Conservation (phyloP, 2,797 vertebrate species). For the Xiphorhynchus erythropygius region DNA sequence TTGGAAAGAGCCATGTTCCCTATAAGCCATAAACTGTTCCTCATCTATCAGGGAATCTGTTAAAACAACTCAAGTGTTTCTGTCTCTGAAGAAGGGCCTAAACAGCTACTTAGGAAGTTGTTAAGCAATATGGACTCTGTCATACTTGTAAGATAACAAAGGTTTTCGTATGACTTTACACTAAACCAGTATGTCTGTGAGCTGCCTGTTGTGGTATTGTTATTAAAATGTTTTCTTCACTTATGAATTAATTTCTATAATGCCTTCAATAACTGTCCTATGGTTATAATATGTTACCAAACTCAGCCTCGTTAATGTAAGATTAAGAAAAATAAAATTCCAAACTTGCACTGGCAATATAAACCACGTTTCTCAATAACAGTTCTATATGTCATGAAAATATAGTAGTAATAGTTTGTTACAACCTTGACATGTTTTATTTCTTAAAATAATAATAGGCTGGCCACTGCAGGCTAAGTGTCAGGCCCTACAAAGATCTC, state of each 20-base stretch:
- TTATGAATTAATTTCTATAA: not conserved
- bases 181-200: not conserved
- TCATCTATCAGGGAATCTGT: not conserved
- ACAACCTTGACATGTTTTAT: not conserved
- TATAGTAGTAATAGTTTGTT: not conserved
- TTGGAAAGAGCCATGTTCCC: not conserved
- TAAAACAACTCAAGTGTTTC: not conserved
- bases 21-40: not conserved
- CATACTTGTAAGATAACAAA: not conserved
- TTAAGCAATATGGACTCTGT: not conserved
- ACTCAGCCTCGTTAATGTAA: conserved; percentile 19
- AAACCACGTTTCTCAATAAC: conserved; percentile 5
- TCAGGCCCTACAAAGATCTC: not conserved
- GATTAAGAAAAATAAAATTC: conserved; percentile 58
- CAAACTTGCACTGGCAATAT: conserved; percentile 38
- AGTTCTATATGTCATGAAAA: not conserved
- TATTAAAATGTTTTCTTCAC: conserved; percentile 15
- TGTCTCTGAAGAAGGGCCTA: not conserved
- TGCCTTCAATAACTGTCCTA: not conserved
- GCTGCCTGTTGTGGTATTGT: not conserved
- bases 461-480: not conserved
- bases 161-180: not conserved
- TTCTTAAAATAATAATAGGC: not conserved
- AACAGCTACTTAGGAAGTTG: not conserved
- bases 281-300: not conserved